Conservation (phyloP, 2,113 vertebrate genomes). For the Poeciliopsis occidentalis region DNA sequence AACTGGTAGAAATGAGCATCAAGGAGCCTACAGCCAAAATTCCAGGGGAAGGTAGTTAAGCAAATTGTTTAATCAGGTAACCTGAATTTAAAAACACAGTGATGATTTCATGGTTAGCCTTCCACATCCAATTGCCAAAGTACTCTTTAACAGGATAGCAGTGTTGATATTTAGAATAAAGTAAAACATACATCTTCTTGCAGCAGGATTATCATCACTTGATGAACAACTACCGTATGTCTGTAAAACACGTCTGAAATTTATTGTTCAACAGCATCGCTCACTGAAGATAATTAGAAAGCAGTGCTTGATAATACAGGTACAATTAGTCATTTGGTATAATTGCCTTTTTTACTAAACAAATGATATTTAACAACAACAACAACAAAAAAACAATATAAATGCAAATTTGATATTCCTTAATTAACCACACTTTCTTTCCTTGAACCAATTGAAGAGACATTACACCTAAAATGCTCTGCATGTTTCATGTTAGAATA, state of each 20-base stretch:
- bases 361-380: slow-evolving; percentile 1
- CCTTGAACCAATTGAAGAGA: no score
- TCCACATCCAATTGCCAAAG: background rate
- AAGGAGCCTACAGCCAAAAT: no score
- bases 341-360: slow-evolving; percentile 1
- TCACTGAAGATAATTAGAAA: background rate
- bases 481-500: background rate
- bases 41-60: no score
- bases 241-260: background rate
- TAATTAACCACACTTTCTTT: background rate
- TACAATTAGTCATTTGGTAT: background rate
- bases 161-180: no score
- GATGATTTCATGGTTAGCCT: background rate
- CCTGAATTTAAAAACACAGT: background rate
- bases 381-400: background rate
- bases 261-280: no score
- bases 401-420: background rate
- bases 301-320: background rate
- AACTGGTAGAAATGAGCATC: background rate
- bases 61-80: background rate
- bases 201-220: background rate
- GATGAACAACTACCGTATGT: background rate
- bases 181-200: no score
- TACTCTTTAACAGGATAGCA: no score
- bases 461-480: background rate